phyloP scores from a whole-genome alignment of 1,140 invertebrate species.

The Papilio machaon region DNA sequence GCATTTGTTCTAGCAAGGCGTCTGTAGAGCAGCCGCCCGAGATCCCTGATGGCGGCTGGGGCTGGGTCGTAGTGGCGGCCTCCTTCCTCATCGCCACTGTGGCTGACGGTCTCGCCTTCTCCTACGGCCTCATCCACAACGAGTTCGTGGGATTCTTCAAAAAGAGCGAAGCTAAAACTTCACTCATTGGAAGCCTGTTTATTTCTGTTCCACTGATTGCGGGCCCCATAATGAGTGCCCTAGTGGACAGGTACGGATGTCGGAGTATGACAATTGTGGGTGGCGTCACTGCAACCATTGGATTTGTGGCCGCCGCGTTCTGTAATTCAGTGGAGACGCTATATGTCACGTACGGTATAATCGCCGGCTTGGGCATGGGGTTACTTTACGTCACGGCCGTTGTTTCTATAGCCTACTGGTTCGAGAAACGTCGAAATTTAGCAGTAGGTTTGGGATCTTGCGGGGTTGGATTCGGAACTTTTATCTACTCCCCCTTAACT shows the following conservation, averaged over 20 bases:
- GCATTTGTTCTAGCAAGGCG: conserved; percentile 77
- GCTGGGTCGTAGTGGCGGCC: conserved; percentile 94
- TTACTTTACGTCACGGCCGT: conserved; percentile 94
- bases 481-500: conserved; percentile 92
- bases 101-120: conserved; percentile 96
- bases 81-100: conserved; percentile 94
- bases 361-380: conserved; percentile 93
- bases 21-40: conserved; percentile 77
- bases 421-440: conserved; percentile 94
- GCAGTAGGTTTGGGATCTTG: conserved; percentile 96
- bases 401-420: conserved; percentile 97
- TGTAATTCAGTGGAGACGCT: conserved; percentile 88
- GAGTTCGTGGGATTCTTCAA: conserved; percentile 92
- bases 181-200: conserved; percentile 94
- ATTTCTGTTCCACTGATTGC: conserved; percentile 94
- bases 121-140: conserved; percentile 94
- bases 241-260: conserved; percentile 95
- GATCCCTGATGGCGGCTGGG: conserved; percentile 89
- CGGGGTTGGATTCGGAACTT: conserved; percentile 93
- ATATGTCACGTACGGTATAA: conserved; percentile 92
- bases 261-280: conserved; percentile 91
- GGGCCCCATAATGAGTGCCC: conserved; percentile 92
- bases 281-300: conserved; percentile 87
- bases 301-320: conserved; percentile 90
- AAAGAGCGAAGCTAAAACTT: conserved; percentile 90